Base-by-base conservation (phyloP, 2,888 invertebrate species). In the Hirtodrosophila confusa region DNA sequence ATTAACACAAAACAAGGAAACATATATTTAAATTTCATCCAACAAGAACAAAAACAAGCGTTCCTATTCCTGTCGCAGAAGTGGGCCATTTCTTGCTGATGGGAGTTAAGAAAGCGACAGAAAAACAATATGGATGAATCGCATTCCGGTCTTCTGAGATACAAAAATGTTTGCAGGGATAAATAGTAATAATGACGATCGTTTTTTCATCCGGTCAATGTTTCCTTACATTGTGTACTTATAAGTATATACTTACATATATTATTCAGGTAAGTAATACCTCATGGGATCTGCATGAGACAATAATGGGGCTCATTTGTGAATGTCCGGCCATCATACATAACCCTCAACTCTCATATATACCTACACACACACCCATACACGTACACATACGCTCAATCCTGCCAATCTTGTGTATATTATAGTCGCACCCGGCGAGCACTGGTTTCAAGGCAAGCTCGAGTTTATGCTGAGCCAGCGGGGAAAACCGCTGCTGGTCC, bases 381-480 rank as follows among this genome's bases (percentile, higher is more conserved):
- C 64, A 57, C 53, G 17, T 23, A 40, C 69, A 66, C 62, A 74
- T 47, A 45, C 65, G 71, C 57, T 76, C 62, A 74, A 71, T 69
- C 45, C 51, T 73, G 54, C 51, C 54, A 62, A 71, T 77, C 65
- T 69, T 75, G 69, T 77, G 63, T 67, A 72, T 86, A 76, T 83
- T 82, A 49, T 87, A 92, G 92, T 92, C 86, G 90, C 91, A 73
- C 92, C 92, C 47, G 92, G 92, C 63, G 92, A 92, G 74, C 91
- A 90, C 85, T 92, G 92, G 92, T 91, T 90, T 75, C 89, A 91
- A 75, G 92, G 92, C 70, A 92, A 92, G 82, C 88, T 92, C 75
- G 91, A 92, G 84, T 92, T 92, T 76, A 92, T 92, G 92, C 89
- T 92, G 63, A 92, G 92, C 69, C 92, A 92, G 74, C 90, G 92